phyloP scores from a whole-genome alignment of 2,797 vertebrate species.

The Malacoraja senta region DNA sequence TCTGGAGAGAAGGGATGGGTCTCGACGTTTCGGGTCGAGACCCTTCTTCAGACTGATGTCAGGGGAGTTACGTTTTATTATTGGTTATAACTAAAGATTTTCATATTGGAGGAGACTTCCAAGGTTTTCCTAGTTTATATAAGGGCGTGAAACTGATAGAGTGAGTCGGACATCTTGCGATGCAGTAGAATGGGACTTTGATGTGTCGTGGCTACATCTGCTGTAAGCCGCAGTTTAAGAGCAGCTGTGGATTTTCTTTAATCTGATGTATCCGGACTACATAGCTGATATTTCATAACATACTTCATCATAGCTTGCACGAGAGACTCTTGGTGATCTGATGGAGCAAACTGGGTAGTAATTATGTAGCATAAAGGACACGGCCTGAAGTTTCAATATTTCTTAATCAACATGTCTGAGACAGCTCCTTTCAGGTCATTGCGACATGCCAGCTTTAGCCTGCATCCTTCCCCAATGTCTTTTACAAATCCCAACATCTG shows the following conservation, averaged over 20 bases:
- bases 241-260: not conserved
- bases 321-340: not conserved
- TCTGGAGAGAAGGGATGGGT: too few relatives aligned
- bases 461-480: not conserved
- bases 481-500: conserved; percentile 8
- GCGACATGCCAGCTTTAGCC: not conserved
- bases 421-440: not conserved
- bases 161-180: not conserved
- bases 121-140: not conserved
- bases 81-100: too few relatives aligned
- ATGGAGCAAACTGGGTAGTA: not conserved
- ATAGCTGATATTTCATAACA: not conserved
- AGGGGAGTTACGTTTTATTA: not conserved
- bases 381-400: not conserved
- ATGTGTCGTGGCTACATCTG: not conserved
- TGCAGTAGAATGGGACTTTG: not conserved
- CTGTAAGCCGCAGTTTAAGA: not conserved
- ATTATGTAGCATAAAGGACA: not conserved
- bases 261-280: not conserved
- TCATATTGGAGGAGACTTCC: not conserved
- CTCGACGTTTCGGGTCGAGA: too few relatives aligned
- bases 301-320: not conserved
- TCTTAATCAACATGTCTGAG: not conserved
- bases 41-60: too few relatives aligned
- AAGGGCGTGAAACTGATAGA: not conserved